phyloP scores from a whole-genome alignment of 2,888 invertebrate genomes.

The Drosophila robusta region DNA sequence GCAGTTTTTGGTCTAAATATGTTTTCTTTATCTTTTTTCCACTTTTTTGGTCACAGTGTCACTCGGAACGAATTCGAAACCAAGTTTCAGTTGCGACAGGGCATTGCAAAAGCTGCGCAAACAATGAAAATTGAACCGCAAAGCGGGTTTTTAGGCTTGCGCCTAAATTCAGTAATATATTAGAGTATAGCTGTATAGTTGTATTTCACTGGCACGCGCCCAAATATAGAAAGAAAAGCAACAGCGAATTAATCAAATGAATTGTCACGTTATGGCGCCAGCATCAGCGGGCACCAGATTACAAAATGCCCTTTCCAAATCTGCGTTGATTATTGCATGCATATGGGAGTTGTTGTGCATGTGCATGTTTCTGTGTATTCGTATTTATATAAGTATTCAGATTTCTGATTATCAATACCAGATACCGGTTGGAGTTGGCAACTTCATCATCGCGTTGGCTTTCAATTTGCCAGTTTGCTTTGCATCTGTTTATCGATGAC shows the following conservation, averaged over 20 bases:
- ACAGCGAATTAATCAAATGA: constrained; percentile 36
- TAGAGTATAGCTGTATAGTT: neutral
- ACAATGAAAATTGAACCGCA: constrained; percentile 54
- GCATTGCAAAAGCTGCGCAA: constrained; percentile 59
- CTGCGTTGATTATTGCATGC: constrained; percentile 61
- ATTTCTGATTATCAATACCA: constrained; percentile 30
- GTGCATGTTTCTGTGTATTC: constrained; percentile 3
- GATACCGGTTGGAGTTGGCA: constrained; percentile 28
- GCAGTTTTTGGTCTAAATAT: constrained; percentile 62
- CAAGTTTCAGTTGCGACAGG: constrained; percentile 64
- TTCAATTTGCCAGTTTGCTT: constrained; percentile 53
- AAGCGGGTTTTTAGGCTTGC: constrained; percentile 37
- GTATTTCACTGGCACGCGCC: constrained; percentile 46
- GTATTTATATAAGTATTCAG: constrained; percentile 23
- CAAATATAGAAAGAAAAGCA: constrained; percentile 22
- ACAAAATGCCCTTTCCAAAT: constrained; percentile 68
- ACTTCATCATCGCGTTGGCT: constrained; percentile 24
- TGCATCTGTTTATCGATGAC: constrained; percentile 59
- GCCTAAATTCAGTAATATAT: constrained; percentile 11
- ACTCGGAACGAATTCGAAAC: constrained; percentile 46
- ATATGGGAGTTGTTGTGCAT: constrained; percentile 3
- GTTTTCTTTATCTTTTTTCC: constrained; percentile 42
- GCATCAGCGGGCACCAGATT: constrained; percentile 44
- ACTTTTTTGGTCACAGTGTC: constrained; percentile 40
- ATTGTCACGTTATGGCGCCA: constrained; percentile 20